Evolutionary conservation across 2,888 invertebrate genomes (phyloP).

Genomic region (Ditylenchus weischeri): DNA sequence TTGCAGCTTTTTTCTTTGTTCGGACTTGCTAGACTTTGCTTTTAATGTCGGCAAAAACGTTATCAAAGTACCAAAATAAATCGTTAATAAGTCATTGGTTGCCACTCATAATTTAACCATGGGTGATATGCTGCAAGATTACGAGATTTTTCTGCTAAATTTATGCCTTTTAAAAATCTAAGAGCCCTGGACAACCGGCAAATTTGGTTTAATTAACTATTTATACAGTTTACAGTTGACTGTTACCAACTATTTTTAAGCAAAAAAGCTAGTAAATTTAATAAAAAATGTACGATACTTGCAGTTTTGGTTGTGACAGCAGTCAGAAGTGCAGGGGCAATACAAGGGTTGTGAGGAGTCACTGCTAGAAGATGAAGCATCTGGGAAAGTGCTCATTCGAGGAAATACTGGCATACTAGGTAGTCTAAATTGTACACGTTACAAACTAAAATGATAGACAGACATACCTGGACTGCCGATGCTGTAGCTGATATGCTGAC

Average conservation of each 20-base stretch:
- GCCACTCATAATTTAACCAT: too few species aligned
- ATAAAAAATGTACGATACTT: constrained; percentile 9
- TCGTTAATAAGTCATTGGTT: too few species aligned
- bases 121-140: too few species aligned
- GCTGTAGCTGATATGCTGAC: not conserved
- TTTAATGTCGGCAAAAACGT: too few species aligned
- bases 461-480: not conserved
- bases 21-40: too few species aligned
- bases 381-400: not conserved
- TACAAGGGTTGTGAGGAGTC: not conserved
- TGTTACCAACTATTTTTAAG: not conserved
- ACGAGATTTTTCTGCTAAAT: too few species aligned
- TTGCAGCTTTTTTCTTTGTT: too few species aligned
- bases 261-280: too few species aligned
- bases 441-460: not conserved
- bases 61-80: too few species aligned
- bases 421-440: not conserved
- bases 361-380: not conserved
- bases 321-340: constrained; percentile 5
- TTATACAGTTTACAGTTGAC: not conserved
- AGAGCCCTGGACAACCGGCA: too few species aligned
- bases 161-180: too few species aligned
- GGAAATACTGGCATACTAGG: not conserved
- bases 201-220: not conserved
- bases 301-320: constrained; percentile 8